Evolutionary conservation across 2,797 vertebrate genomes (phyloP).

Genomic region (Bovichtus variegatus): DNA sequence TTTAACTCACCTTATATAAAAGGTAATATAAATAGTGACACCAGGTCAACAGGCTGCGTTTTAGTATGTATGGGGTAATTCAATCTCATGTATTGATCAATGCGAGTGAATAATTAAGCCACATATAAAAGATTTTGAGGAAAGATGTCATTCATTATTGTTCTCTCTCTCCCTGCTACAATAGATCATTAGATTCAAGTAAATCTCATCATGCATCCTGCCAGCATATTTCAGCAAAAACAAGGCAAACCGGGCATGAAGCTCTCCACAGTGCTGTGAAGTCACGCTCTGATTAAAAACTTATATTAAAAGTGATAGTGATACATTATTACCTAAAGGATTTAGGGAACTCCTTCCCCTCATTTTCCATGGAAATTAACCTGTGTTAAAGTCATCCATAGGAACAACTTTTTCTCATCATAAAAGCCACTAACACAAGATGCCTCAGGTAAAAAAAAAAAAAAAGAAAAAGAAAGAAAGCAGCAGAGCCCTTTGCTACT

Average conservation of each 20-base stretch:
- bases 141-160: conserved; percentile 86
- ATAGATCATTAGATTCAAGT: conserved; percentile 95
- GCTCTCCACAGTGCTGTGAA: conserved; percentile 94
- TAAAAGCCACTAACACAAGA: conserved; percentile 71
- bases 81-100: conserved; percentile 44
- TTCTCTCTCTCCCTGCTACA: conserved; percentile 84
- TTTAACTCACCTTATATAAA: conserved; percentile 39
- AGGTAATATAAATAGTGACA: conserved; percentile 14
- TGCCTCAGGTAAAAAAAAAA: conserved; percentile 48
- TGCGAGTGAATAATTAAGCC: conserved; percentile 51
- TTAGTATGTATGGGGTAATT: conserved; percentile 42
- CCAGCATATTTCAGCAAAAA: conserved; percentile 97
- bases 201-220: conserved; percentile 89
- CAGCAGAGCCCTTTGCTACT: conserved; percentile 80
- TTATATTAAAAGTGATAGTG: conserved; percentile 99
- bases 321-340: conserved; percentile 98
- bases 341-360: conserved; percentile 86
- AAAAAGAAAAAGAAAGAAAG: conserved; percentile 8
- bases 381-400: conserved; percentile 81
- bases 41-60: conserved; percentile 40
- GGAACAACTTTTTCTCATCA: conserved; percentile 78
- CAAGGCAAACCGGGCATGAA: conserved; percentile 95
- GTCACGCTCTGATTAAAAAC: conserved; percentile 99
- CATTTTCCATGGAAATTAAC: conserved; percentile 82
- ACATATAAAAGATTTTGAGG: conserved; percentile 53